Conservation (phyloP, 2,113 vertebrate genomes). For the Sterrhoptilus dennistouni region DNA sequence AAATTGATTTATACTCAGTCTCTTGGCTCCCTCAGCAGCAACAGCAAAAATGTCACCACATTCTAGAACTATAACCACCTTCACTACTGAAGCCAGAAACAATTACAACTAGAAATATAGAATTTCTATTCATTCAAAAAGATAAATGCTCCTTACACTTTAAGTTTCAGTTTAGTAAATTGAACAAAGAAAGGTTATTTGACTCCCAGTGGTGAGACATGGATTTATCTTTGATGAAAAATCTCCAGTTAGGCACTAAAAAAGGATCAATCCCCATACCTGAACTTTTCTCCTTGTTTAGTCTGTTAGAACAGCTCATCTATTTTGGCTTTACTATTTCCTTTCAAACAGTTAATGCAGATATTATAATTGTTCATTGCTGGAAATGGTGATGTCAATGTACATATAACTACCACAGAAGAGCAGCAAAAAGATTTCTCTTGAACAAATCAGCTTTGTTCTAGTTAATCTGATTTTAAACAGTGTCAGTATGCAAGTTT, state of each 20-base stretch:
- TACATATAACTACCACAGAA: not conserved
- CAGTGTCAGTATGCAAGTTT: not conserved
- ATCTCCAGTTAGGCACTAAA: not conserved
- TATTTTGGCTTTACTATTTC: not conserved
- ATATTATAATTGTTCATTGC: not conserved
- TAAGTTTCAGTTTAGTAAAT: not conserved
- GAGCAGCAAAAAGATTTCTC: not conserved
- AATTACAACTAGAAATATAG: conserved; percentile 30
- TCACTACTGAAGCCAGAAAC: conserved; percentile 18
- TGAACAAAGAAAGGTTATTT: not conserved
- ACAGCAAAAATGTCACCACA: conserved; percentile 16
- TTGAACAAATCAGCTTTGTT: not conserved
- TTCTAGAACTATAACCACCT: conserved; percentile 38
- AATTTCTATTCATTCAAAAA: conserved; percentile 20
- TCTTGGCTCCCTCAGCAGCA: not conserved
- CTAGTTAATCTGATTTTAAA: not conserved
- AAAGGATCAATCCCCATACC: not conserved
- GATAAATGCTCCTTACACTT: not conserved
- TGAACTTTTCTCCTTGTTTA: not conserved
- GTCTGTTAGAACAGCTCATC: not conserved
- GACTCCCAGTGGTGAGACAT: not conserved
- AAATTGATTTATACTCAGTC: conserved; percentile 53
- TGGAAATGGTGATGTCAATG: not conserved
- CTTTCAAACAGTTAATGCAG: not conserved
- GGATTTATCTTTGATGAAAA: not conserved